phyloP scores from a whole-genome alignment of 2,113 vertebrate genomes.

The Probosciger aterrimus region DNA sequence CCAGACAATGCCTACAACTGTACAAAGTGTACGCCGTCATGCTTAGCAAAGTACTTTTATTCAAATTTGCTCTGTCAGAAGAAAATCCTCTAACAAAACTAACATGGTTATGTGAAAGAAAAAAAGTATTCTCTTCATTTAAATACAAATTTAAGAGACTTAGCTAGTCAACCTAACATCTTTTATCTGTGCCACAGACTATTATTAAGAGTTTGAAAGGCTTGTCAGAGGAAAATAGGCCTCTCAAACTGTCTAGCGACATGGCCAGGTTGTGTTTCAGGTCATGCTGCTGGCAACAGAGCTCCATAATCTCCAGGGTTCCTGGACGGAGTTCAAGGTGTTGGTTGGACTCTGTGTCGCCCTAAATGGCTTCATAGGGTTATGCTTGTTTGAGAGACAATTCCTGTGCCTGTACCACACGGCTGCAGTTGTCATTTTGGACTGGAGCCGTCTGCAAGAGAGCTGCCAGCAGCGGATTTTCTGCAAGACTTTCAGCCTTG shows the following conservation, averaged over 20 bases:
- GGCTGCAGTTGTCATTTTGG: slow-evolving; percentile 53
- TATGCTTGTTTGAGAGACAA: slow-evolving; percentile 60
- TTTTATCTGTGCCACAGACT: slow-evolving; percentile 33
- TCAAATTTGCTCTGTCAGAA: slow-evolving; percentile 47
- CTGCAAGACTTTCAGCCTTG: slow-evolving; percentile 33
- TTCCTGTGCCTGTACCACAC: slow-evolving; percentile 20
- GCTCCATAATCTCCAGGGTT: slow-evolving; percentile 32
- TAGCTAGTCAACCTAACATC: slow-evolving; percentile 18
- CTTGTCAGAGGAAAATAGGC: not conserved
- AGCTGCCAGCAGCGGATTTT: slow-evolving; percentile 47
- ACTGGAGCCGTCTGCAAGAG: not conserved
- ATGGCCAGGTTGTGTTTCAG: slow-evolving; percentile 56
- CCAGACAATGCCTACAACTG: slow-evolving; percentile 45
- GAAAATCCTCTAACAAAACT: slow-evolving; percentile 63
- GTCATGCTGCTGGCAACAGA: slow-evolving; percentile 36
- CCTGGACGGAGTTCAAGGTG: slow-evolving; percentile 60
- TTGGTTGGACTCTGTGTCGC: not conserved
- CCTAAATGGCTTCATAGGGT: slow-evolving; percentile 55
- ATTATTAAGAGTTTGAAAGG: slow-evolving; percentile 43
- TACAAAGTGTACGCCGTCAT: not conserved
- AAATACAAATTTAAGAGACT: slow-evolving; percentile 45
- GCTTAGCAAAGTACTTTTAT: slow-evolving; percentile 52
- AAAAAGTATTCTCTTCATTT: slow-evolving; percentile 30
- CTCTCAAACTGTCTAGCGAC: slow-evolving; percentile 33
- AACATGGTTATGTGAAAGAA: not conserved